phyloP scores from a whole-genome alignment of 1,140 invertebrate species.

The Pemphigus obesinymphae region DNA sequence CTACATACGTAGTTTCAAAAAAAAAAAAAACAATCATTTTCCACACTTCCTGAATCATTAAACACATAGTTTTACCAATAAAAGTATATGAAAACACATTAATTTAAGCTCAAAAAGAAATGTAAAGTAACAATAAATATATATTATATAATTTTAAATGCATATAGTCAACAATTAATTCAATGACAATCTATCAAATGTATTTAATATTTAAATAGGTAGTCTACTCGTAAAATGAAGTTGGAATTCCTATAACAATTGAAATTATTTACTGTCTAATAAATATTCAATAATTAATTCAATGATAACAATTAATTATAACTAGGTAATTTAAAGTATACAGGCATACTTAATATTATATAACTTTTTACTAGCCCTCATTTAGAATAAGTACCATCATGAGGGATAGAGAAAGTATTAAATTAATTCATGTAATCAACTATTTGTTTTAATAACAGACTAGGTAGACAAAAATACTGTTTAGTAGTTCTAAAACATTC shows the following conservation, averaged over 20 bases:
- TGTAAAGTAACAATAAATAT: too few species aligned
- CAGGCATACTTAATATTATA: background rate
- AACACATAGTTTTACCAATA: too few species aligned
- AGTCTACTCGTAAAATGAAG: background rate
- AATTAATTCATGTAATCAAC: background rate
- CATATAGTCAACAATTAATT: too few species aligned
- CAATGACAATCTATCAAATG: too few species aligned
- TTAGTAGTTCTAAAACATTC: background rate
- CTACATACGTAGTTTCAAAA: too few species aligned
- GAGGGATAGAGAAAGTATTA: constrained; percentile 26
- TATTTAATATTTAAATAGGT: too few species aligned
- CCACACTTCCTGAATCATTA: too few species aligned
- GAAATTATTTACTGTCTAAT: background rate
- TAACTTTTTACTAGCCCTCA: constrained; percentile 4
- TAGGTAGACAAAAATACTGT: background rate
- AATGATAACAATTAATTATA: background rate
- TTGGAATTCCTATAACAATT: background rate
- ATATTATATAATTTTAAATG: too few species aligned
- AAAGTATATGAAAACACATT: too few species aligned
- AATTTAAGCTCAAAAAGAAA: too few species aligned
- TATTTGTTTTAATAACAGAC: background rate
- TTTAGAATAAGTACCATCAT: constrained; percentile 35
- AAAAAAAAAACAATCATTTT: too few species aligned
- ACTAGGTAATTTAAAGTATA: background rate
- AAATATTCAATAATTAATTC: too few species aligned